These are phyloP conservation scores for Potorous gilbertii DNA, from an alignment of 2,797 vertebrate species.

Conservation along the genomic window DNA sequence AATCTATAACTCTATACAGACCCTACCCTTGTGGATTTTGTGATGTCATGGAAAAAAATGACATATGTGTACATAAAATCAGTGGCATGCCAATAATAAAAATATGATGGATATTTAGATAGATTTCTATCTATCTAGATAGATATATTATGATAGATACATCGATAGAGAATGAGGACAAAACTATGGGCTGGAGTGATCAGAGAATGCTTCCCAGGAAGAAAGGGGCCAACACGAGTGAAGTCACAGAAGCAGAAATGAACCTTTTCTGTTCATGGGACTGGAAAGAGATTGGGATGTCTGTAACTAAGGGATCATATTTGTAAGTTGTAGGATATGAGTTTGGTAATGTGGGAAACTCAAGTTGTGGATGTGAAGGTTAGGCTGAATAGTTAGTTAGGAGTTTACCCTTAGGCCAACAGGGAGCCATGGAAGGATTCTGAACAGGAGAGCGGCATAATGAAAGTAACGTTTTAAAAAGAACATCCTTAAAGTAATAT, in stretches of 20 bases:
- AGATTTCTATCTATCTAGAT: too few relatives aligned
- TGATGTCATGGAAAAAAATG: neutral
- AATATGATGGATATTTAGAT: slow-evolving; percentile 24
- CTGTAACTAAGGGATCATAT: neutral
- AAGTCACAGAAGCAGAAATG: neutral
- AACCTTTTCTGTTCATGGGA: neutral
- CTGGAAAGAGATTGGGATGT: neutral
- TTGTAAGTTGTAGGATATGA: neutral
- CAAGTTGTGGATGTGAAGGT: neutral
- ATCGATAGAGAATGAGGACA: neutral
- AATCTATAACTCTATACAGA: neutral
- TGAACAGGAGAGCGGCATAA: neutral
- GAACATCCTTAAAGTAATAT: neutral
- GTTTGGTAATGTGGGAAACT: neutral
- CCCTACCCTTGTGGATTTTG: neutral
- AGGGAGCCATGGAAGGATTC: neutral
- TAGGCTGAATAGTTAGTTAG: neutral
- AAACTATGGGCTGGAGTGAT: neutral
- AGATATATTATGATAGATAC: too few relatives aligned
- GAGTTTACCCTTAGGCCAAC: neutral
- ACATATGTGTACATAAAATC: neutral
- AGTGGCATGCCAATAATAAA: neutral
- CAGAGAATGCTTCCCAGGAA: neutral
- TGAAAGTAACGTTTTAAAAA: neutral
- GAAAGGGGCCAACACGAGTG: neutral